A percentile compares a stretch with the other conserved stretches of the same genome.
These are phyloP conservation scores for Lasioglossum villosulum DNA, from an alignment of 2,888 invertebrate genomes.

Conservation along the genomic window DNA sequence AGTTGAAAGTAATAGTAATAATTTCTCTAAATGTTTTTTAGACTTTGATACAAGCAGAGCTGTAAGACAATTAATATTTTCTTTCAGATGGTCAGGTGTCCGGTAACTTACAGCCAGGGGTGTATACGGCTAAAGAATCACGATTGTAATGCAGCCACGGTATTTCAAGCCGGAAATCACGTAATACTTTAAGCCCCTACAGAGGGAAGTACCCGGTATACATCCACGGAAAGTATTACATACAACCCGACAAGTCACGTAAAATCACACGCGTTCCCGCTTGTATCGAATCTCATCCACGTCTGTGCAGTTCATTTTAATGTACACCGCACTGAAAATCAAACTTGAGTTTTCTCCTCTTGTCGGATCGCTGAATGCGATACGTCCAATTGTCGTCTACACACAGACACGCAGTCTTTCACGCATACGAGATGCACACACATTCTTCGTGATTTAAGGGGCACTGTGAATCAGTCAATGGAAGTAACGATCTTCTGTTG, in stretches of 20 bases:
- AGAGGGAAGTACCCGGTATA: slow-evolving; percentile 61
- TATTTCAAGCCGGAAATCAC: slow-evolving; percentile 71
- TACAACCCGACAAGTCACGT: slow-evolving; percentile 32
- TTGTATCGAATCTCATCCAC: slow-evolving; percentile 29
- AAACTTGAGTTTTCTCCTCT: background rate
- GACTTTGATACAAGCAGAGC: background rate
- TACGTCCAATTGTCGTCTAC: background rate
- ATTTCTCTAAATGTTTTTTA: background rate
- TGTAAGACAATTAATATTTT: background rate
- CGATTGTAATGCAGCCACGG: slow-evolving; percentile 68
- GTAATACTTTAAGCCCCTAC: slow-evolving; percentile 65
- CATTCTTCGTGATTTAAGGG: background rate
- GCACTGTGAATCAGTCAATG: no score
- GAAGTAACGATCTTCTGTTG: no score
- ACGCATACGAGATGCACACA: background rate
- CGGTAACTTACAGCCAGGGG: background rate
- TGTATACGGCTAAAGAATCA: slow-evolving; percentile 57
- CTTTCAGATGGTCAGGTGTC: background rate
- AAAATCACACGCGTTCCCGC: slow-evolving; percentile 30
- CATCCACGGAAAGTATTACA: slow-evolving; percentile 55
- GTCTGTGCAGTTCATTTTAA: background rate
- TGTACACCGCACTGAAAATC: background rate
- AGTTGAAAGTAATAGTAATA: no score
- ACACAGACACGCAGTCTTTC: background rate
- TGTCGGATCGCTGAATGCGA: background rate